These are phyloP conservation scores for Drosophila suboccidentalis DNA, from an alignment of 2,888 invertebrate species.

Conservation along the genomic window DNA sequence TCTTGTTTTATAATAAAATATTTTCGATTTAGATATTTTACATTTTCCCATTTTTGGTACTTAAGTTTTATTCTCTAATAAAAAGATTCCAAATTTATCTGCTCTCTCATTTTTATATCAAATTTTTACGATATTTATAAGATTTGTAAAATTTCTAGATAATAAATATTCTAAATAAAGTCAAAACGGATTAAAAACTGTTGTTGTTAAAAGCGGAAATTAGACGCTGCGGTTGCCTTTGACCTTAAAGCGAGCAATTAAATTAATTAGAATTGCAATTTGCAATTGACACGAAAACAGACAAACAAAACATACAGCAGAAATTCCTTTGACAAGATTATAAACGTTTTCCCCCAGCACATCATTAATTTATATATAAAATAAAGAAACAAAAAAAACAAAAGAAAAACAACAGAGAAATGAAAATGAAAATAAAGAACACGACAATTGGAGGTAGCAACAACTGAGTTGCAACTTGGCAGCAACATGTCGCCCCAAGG, in stretches of 20 bases:
- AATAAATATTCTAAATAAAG: background rate
- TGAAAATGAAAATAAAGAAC: background rate
- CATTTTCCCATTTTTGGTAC: no score
- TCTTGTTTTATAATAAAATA: no score
- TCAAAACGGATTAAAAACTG: background rate
- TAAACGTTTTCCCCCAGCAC: slow-evolving; percentile 53
- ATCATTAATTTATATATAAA: slow-evolving; percentile 67
- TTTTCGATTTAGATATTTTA: no score
- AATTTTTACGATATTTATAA: no score
- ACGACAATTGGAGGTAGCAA: background rate
- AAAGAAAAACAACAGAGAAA: background rate
- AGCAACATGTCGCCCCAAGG: slow-evolving; percentile 33
- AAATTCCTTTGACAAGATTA: slow-evolving; percentile 32
- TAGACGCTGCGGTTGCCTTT: slow-evolving; percentile 15
- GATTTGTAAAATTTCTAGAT: no score
- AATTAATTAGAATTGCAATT: slow-evolving; percentile 71
- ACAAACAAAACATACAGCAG: slow-evolving; percentile 13
- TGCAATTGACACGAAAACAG: slow-evolving; percentile 55
- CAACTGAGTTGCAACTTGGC: slow-evolving; percentile 16
- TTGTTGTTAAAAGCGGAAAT: background rate
- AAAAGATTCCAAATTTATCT: no score
- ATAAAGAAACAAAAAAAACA: slow-evolving; percentile 3
- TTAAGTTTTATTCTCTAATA: no score
- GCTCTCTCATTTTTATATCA: no score
- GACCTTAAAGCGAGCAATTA: slow-evolving; percentile 69